Conservation (phyloP, 2,113 vertebrate species). For the Microcebus lehilahytsara region DNA sequence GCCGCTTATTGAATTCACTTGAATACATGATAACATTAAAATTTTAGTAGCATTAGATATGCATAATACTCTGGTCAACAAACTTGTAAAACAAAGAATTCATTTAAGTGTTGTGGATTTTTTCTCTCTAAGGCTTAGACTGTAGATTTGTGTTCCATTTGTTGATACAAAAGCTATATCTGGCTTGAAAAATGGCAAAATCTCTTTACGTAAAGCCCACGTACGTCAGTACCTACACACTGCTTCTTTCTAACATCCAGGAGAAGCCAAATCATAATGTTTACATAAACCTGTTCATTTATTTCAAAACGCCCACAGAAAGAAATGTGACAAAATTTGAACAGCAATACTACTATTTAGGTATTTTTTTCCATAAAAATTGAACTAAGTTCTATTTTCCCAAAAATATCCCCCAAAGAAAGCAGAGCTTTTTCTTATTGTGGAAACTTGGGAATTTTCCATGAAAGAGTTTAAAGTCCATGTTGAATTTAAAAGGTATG, state of each 20-base stretch:
- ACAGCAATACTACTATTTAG: slow-evolving; percentile 70
- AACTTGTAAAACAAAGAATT: slow-evolving; percentile 8
- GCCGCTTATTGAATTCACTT: neutral
- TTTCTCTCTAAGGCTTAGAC: neutral
- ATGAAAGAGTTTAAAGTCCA: slow-evolving; percentile 32
- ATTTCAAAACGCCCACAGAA: slow-evolving; percentile 75
- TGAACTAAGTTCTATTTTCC: slow-evolving; percentile 53
- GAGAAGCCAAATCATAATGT: slow-evolving; percentile 79
- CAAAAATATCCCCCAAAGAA: slow-evolving; percentile 39
- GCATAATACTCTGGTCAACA: neutral
- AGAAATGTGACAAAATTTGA: slow-evolving; percentile 79
- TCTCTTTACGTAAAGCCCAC: slow-evolving; percentile 34
- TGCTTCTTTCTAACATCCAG: slow-evolving; percentile 75
- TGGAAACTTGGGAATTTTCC: slow-evolving; percentile 55
- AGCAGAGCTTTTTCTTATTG: neutral
- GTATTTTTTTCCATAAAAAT: slow-evolving; percentile 75
- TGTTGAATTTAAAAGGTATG: slow-evolving; percentile 24
- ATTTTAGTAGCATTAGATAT: neutral
- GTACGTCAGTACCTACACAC: slow-evolving; percentile 78
- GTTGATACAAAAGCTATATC: slow-evolving; percentile 56
- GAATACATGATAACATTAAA: neutral
- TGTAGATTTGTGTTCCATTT: slow-evolving; percentile 40
- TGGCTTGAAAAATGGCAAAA: slow-evolving; percentile 47
- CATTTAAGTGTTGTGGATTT: neutral
- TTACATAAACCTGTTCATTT: slow-evolving; percentile 78